Base-by-base conservation (phyloP, 2,797 vertebrate genomes). In the Tachyglossus aculeatus region DNA sequence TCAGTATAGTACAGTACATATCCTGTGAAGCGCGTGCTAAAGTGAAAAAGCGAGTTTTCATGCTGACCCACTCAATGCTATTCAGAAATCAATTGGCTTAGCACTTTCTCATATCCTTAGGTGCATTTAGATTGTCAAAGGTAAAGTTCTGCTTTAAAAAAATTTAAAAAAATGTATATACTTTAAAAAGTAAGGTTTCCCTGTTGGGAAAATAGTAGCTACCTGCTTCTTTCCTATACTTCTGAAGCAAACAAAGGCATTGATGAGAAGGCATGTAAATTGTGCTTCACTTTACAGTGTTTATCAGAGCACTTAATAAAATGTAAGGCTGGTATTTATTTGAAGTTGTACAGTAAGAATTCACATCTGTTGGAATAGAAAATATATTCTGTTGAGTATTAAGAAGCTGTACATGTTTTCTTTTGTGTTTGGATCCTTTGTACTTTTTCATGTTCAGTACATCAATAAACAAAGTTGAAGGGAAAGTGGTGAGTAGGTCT, bases 401-500 rank as follows among this genome's bases (percentile, higher is more conserved):
- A 94, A 94, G 89, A 94, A 92, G 92, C 92, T 94, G 93, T 95
- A 94, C 93, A 93, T 94, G 93, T 94, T 95, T 93, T 92, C 83
- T 94, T 95, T 94, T 98, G 95, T 97, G 96, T 99, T 99, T 96
- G 93, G 88, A 98, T 98, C 95, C 94, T 97, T 98, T 96, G 95
- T 95, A 95, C 93, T 96, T 97, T 97, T 95, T 93, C 96, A 96
- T 97, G 96, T 98, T 98, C 94, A 93, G 96, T 99, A 98, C 97
- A 98, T 98, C 97, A 99, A 98, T 98, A 98, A 99, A 99, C 96
- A 96, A 93, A 95, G 94, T 96, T 98, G 96, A 98, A 98, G 96
- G 97, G 96, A 97, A 95, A 91, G 83, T 92, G 77, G 21, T 2
- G 67, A 86, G 60, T 67, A 82, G 56, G 48, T 92, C 74, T 86